A percentile compares a stretch with the other conserved stretches of the same genome.
These are phyloP conservation scores for Coregonus clupeaformis DNA, from an alignment of 2,113 vertebrate species.

Conservation along the genomic window DNA sequence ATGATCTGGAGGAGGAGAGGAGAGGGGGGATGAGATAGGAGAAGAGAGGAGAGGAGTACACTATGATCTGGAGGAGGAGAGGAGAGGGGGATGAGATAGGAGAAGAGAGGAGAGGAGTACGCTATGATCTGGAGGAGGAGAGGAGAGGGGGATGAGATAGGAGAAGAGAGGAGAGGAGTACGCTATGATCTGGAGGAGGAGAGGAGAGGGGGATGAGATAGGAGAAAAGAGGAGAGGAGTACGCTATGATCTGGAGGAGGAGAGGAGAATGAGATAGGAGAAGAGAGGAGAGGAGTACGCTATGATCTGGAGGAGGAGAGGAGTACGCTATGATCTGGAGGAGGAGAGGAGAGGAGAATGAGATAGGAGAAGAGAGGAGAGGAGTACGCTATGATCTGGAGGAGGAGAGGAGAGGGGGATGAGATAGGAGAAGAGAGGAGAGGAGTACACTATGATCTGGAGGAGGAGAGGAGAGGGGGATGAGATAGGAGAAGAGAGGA, in stretches of 20 bases:
- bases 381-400: slow-evolving; percentile 97
- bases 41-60: slow-evolving; percentile 78
- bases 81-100: background rate
- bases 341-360: background rate
- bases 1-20: slow-evolving; percentile 82
- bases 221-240: slow-evolving; percentile 58
- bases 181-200: slow-evolving; percentile 87
- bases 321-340: slow-evolving; percentile 93
- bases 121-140: slow-evolving; percentile 87
- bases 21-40: background rate
- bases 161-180: slow-evolving; percentile 72
- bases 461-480: slow-evolving; percentile 23
- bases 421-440: background rate
- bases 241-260: slow-evolving; percentile 90
- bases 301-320: slow-evolving; percentile 82
- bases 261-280: background rate
- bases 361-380: background rate
- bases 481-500: background rate
- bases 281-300: slow-evolving; percentile 83
- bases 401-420: slow-evolving; percentile 12
- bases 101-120: slow-evolving; percentile 72
- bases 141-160: background rate
- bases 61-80: slow-evolving; percentile 85
- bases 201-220: background rate
- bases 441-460: slow-evolving; percentile 97